These are phyloP conservation scores for Agapornis canus DNA, from an alignment of 2,797 vertebrate species.

Conservation along the genomic window DNA sequence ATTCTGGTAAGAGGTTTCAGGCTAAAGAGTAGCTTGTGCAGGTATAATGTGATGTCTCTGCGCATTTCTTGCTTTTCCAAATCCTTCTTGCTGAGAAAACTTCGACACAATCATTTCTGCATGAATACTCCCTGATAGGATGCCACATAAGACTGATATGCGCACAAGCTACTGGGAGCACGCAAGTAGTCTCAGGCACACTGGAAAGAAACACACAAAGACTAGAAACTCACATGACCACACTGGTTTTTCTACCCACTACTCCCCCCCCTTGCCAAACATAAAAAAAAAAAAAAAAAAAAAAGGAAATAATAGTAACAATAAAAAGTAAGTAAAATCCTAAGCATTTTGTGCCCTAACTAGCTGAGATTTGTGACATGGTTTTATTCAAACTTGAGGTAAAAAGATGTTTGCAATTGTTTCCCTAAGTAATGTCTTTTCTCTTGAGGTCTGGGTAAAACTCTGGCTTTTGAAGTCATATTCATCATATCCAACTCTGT, in stretches of 20 bases:
- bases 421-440: background rate
- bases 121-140: background rate
- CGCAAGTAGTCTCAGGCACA: background rate
- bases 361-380: background rate
- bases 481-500: background rate
- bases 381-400: background rate
- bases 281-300: no score
- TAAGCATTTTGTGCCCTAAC: background rate
- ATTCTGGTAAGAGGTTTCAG: background rate
- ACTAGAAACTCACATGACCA: background rate
- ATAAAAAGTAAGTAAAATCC: background rate
- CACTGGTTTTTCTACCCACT: background rate
- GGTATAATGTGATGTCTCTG: background rate
- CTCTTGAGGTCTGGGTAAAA: background rate
- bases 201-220: background rate
- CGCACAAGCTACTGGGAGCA: background rate
- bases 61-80: background rate
- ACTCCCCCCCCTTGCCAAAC: background rate
- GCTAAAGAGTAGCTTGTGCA: background rate
- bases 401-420: background rate
- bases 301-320: background rate
- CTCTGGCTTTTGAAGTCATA: background rate
- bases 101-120: background rate
- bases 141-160: background rate
- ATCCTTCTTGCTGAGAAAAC: background rate